Evolutionary conservation across 2,113 vertebrate species (phyloP).

Genomic region (Octodon degus): DNA sequence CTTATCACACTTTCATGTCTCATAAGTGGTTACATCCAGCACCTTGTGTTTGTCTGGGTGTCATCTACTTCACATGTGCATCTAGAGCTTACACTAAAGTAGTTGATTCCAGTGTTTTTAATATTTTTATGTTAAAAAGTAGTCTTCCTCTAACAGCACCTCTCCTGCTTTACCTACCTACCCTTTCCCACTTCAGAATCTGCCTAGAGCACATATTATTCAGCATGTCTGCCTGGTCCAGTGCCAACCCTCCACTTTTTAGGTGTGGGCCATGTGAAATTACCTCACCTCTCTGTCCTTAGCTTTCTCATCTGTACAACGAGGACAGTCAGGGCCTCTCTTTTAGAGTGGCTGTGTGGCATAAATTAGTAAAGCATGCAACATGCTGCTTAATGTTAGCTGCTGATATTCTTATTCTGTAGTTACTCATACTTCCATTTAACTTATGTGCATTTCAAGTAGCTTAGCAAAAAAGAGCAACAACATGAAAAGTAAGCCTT

Average conservation of each 20-base stretch:
- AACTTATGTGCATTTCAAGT: not conserved
- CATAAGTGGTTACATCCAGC: not conserved
- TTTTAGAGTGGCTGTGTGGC: not conserved
- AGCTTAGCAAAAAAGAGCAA: not conserved
- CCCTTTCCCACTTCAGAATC: not conserved
- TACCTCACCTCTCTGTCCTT: not conserved
- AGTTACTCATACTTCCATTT: not conserved
- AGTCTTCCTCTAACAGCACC: not conserved
- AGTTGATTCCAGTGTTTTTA: not conserved
- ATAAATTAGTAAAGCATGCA: not conserved
- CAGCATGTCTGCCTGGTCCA: not conserved
- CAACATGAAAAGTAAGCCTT: not conserved
- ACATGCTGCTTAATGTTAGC: not conserved
- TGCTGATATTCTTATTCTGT: not conserved
- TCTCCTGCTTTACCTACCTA: fast-evolving
- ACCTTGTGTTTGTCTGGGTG: not conserved
- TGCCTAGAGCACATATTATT: not conserved
- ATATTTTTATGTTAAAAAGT: constrained; percentile 20
- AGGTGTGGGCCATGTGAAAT: not conserved
- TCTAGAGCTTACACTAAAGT: not conserved
- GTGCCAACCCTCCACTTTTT: not conserved
- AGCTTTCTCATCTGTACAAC: not conserved
- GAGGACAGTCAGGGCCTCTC: not conserved
- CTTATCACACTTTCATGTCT: not conserved
- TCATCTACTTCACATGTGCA: not conserved